These are phyloP conservation scores for Celastrina argiolus DNA, from an alignment of 2,888 invertebrate species.

Conservation along the genomic window DNA sequence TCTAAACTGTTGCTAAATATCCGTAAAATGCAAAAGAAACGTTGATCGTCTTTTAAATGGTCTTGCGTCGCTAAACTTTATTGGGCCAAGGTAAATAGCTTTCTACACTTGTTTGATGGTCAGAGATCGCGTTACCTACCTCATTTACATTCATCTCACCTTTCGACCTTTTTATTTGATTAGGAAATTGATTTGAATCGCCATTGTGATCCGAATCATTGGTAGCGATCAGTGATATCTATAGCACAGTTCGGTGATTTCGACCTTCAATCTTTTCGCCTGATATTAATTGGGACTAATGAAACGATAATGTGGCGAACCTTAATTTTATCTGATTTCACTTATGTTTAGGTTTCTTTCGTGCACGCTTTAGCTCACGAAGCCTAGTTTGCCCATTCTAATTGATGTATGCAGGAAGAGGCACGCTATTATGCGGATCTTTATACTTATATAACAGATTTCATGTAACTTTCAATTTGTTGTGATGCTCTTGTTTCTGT, in stretches of 20 bases:
- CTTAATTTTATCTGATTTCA: conserved; percentile 61
- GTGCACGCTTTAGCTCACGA: conserved; percentile 51
- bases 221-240: conserved; percentile 28
- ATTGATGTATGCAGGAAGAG: conserved; percentile 38
- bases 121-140: conserved; percentile 45
- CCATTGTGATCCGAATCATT: conserved; percentile 43
- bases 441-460: conserved; percentile 27
- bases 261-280: conserved; percentile 62
- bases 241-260: conserved; percentile 55
- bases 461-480: conserved; percentile 23
- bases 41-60: conserved; percentile 75
- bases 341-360: conserved; percentile 48
- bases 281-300: conserved; percentile 55
- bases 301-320: conserved; percentile 55
- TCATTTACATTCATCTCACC: conserved; percentile 66
- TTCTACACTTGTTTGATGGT: conserved; percentile 64
- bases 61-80: conserved; percentile 64
- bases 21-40: conserved; percentile 60
- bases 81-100: conserved; percentile 69
- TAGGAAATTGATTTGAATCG: conserved; percentile 48
- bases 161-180: conserved; percentile 63
- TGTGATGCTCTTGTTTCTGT: conserved; percentile 12
- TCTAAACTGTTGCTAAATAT: conserved; percentile 62
- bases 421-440: conserved; percentile 34
- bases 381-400: conserved; percentile 46